phyloP scores from a whole-genome alignment of 1,140 invertebrate species.

The Platorchestia sp. region DNA sequence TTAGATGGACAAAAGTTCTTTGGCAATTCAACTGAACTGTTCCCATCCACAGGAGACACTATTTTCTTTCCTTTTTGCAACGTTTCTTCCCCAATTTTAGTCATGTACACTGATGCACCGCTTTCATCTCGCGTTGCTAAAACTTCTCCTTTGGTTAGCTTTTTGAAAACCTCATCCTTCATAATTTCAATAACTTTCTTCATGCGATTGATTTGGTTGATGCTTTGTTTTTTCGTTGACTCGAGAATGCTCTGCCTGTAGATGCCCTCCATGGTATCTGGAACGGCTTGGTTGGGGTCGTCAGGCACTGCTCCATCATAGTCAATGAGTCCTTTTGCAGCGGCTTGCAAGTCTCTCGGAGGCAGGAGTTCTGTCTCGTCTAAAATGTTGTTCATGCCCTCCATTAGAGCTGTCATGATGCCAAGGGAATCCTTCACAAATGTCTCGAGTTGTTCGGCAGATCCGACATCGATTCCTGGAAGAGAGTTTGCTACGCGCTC shows the following conservation, averaged over 20 bases:
- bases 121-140: constrained; percentile 1
- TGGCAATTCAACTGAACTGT: constrained; percentile 40
- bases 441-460: not conserved
- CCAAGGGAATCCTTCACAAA: constrained; percentile 24
- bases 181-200: constrained; percentile 27
- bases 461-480: not conserved
- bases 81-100: constrained; percentile 49
- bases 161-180: not conserved
- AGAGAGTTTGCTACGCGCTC: constrained; percentile 1
- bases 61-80: constrained; percentile 24
- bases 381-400: constrained; percentile 34
- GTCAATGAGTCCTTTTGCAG: not conserved
- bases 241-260: constrained; percentile 17
- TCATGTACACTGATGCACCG: constrained; percentile 56
- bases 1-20: constrained; percentile 39
- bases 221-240: constrained; percentile 22
- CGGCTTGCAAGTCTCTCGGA: not conserved
- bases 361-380: not conserved
- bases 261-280: not conserved
- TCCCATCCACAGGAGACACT: constrained; percentile 6
- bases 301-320: constrained; percentile 35
- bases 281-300: constrained; percentile 34
- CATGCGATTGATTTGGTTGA: constrained; percentile 39
- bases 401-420: constrained; percentile 50
- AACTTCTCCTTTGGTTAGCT: constrained; percentile 13